These are phyloP conservation scores for Sphenodon punctatus DNA, from an alignment of 2,797 vertebrate species.

Conservation along the genomic window DNA sequence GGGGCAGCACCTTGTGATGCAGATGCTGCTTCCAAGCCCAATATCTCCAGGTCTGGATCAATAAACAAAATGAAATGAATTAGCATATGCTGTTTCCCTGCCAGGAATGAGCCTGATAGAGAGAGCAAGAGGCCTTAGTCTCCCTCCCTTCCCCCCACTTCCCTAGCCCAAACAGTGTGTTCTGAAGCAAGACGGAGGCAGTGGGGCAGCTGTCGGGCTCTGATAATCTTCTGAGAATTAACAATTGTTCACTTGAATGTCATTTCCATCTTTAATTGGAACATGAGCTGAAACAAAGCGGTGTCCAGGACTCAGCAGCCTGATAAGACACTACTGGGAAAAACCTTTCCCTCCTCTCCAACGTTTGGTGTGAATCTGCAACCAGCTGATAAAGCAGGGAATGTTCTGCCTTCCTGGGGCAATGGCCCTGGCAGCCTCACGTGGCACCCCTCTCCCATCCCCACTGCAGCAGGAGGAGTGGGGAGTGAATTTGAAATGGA, in stretches of 20 bases:
- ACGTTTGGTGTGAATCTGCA: neutral
- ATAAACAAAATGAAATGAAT: neutral
- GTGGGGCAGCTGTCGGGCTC: neutral
- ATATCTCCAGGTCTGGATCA: neutral
- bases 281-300: slow-evolving; percentile 17
- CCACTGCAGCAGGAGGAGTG: neutral
- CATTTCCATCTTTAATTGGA: slow-evolving; percentile 25
- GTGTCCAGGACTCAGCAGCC: neutral
- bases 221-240: slow-evolving; percentile 46
- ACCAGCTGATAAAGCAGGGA: slow-evolving; percentile 46
- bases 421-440: neutral
- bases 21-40: neutral
- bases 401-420: neutral
- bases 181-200: slow-evolving; percentile 15
- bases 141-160: neutral
- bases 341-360: slow-evolving; percentile 40
- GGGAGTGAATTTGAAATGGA: neutral
- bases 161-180: neutral
- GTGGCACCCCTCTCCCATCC: neutral
- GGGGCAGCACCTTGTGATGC: neutral
- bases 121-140: neutral
- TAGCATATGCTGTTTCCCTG: neutral
- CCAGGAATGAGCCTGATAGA: neutral
- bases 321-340: slow-evolving; percentile 8
- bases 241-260: slow-evolving; percentile 13